phyloP scores from a whole-genome alignment of 2,797 vertebrate species.

The Nyctibius grandis region DNA sequence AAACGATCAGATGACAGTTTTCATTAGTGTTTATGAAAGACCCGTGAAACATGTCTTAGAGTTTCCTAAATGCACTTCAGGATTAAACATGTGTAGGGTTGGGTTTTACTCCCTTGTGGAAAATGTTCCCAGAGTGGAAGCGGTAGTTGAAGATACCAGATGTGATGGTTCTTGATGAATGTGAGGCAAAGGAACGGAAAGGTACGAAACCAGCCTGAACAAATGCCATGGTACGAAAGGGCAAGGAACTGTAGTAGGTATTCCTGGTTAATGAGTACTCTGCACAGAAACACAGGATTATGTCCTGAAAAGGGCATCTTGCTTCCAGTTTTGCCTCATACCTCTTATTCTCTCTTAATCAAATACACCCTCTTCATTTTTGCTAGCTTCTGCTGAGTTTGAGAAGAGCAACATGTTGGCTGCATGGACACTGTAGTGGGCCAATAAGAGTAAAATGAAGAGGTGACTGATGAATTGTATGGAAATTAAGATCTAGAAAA shows the following conservation, averaged over 20 bases:
- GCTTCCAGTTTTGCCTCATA: not conserved
- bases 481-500: constrained; percentile 8
- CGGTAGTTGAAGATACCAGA: not conserved
- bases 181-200: not conserved
- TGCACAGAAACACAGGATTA: not conserved
- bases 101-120: not conserved
- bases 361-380: constrained; percentile 46
- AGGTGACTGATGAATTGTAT: not conserved
- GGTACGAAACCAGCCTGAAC: not conserved
- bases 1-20: not conserved
- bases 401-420: constrained; percentile 18
- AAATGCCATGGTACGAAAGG: not conserved
- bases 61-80: not conserved
- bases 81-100: not conserved
- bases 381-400: constrained; percentile 11
- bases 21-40: not conserved
- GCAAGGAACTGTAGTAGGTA: not conserved
- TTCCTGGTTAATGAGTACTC: not conserved
- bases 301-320: not conserved
- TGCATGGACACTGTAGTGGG: not conserved
- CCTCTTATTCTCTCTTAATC: not conserved
- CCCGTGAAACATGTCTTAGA: not conserved
- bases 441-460: not conserved
- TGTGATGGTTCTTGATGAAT: not conserved
- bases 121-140: not conserved